A percentile compares a stretch with the other conserved stretches of the same genome.
Conservation (phyloP, 2,888 invertebrate species). For the Petrolisthes manimaculis region DNA sequence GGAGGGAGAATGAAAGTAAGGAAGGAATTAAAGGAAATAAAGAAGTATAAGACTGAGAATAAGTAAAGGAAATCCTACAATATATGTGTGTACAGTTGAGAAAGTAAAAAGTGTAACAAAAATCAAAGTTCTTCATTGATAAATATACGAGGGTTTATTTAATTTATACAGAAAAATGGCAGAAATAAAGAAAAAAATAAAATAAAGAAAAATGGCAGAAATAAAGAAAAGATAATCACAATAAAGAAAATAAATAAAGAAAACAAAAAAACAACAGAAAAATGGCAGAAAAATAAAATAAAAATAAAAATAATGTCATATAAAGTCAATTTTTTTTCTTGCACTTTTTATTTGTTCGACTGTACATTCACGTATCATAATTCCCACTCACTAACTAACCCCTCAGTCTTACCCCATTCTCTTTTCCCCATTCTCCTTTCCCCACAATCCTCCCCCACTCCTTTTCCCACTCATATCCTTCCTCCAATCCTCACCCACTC, state of each 20-base stretch:
- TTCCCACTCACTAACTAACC: too few relatives aligned
- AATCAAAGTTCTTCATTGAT: too few relatives aligned
- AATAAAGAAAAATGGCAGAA: neutral
- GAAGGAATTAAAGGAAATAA: neutral
- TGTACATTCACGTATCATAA: too few relatives aligned
- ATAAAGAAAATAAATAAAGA: neutral
- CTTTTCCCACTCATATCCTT: slow-evolving; percentile 5
- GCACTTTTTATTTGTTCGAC: too few relatives aligned
- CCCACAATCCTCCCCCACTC: slow-evolving; percentile 5
- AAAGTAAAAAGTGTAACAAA: neutral
- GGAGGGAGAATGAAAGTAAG: neutral
- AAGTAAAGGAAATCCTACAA: neutral
- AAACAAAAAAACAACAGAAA: neutral
- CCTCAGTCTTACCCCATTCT: neutral
- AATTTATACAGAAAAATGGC: neutral
- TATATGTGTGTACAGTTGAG: neutral
- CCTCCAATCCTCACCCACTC: neutral
- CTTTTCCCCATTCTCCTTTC: neutral
- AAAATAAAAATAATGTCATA: neutral
- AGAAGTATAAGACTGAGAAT: neutral
- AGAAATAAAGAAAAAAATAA: neutral
- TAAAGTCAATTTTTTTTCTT: too few relatives aligned
- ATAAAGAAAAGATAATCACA: neutral
- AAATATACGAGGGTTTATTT: too few relatives aligned
- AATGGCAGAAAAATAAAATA: neutral